phyloP scores from a whole-genome alignment of 2,797 vertebrate genomes.

The Pampus argenteus region DNA sequence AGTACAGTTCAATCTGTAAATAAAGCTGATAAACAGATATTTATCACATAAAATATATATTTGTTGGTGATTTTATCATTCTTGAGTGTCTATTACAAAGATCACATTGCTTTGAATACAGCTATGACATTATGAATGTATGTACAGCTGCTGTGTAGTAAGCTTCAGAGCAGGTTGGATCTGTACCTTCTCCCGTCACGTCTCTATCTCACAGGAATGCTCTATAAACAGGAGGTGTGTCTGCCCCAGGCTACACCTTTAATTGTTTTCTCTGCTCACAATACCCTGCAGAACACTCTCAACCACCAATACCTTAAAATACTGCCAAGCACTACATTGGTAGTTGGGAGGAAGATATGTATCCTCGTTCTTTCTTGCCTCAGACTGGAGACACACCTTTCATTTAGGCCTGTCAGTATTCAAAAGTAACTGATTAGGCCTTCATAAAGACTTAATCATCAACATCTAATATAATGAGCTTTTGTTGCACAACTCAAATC shows the following conservation, averaged over 20 bases:
- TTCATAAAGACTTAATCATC: conserved; percentile 18
- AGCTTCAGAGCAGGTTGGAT: conserved; percentile 61
- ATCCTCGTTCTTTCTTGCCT: conserved; percentile 31
- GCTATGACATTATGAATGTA: conserved; percentile 35
- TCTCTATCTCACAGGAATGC: conserved; percentile 76
- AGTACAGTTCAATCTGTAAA: neutral
- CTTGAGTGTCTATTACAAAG: neutral
- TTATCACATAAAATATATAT: neutral
- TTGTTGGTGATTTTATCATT: neutral
- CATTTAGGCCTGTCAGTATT: conserved; percentile 59
- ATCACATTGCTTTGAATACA: conserved; percentile 26
- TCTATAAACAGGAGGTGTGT: conserved; percentile 78
- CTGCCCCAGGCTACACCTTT: conserved; percentile 74
- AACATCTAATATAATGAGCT: conserved; percentile 10
- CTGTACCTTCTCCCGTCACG: conserved; percentile 58
- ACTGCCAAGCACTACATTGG: conserved; percentile 72
- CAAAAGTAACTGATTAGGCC: conserved; percentile 21
- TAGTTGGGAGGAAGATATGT: conserved; percentile 61
- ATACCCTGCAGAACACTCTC: conserved; percentile 63
- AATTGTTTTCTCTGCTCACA: conserved; percentile 79
- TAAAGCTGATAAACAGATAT: neutral
- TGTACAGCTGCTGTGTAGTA: conserved; percentile 35
- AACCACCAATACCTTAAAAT: conserved; percentile 67
- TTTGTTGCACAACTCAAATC: conserved; percentile 17
- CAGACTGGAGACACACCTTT: conserved; percentile 56